Evolutionary conservation across 2,797 vertebrate genomes (phyloP).

Genomic region (Platyrinchus mystaceus): DNA sequence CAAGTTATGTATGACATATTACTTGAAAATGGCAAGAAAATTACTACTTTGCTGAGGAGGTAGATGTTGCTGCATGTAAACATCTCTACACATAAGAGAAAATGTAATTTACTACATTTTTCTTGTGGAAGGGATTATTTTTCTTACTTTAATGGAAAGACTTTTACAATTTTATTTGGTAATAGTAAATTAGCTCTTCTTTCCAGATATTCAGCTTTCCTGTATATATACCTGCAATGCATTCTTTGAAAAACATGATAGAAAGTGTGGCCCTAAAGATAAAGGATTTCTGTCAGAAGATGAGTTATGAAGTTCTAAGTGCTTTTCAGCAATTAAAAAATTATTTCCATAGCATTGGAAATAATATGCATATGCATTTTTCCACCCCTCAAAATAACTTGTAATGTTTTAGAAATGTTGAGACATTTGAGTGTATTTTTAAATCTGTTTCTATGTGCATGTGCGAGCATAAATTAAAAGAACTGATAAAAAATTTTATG

Average conservation of each 20-base stretch:
- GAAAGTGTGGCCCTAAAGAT: not conserved
- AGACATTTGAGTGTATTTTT: not conserved
- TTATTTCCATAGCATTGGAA: not conserved
- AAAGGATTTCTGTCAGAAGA: not conserved
- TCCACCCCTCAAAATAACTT: not conserved
- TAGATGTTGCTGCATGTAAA: constrained; percentile 12
- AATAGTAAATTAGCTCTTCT: not conserved
- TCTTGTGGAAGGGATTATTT: not conserved
- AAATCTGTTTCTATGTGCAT: not conserved
- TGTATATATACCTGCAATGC: not conserved
- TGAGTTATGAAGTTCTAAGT: not conserved
- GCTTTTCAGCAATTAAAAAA: not conserved
- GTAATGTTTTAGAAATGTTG: not conserved
- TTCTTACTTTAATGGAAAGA: constrained; percentile 8
- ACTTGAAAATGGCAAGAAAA: constrained; percentile 41
- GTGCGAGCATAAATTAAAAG: not conserved
- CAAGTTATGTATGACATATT: not conserved
- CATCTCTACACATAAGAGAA: not conserved
- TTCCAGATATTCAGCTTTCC: not conserved
- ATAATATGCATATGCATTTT: not conserved
- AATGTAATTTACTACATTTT: not conserved
- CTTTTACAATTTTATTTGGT: not conserved
- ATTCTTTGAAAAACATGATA: not conserved
- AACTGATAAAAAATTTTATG: not conserved
- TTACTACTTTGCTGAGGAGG: not conserved